Evolutionary conservation across 2,888 invertebrate species (phyloP).

Genomic region (Lasioglossum leucozonium): DNA sequence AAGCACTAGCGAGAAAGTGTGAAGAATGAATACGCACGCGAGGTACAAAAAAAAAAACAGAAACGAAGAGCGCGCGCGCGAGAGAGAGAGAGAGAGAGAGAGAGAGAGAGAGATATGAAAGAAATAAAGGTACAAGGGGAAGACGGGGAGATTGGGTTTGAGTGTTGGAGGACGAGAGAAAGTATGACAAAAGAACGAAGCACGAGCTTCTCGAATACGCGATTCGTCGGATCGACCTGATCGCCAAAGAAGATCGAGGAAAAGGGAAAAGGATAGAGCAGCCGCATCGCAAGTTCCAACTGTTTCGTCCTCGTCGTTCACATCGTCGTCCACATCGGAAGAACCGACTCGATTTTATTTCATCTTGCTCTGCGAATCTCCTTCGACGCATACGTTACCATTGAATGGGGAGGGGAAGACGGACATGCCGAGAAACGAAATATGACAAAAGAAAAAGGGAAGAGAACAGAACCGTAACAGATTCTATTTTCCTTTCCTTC

Average conservation of each 20-base stretch:
- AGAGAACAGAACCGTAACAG: not conserved
- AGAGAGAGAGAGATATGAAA: constrained; percentile 7
- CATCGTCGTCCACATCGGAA: constrained; percentile 27
- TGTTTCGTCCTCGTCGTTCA: constrained; percentile 45
- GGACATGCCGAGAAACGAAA: constrained; percentile 8
- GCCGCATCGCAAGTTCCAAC: constrained; percentile 10
- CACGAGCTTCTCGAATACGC: constrained; percentile 29
- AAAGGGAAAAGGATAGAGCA: constrained; percentile 42
- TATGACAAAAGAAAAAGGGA: not conserved
- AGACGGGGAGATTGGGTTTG: not conserved
- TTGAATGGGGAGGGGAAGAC: constrained; percentile 19
- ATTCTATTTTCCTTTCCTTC: not conserved
- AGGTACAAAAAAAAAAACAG: not conserved
- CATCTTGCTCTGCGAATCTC: constrained; percentile 45
- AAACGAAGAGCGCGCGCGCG: not conserved
- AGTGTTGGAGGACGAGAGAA: not conserved
- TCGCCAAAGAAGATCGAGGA: constrained; percentile 37
- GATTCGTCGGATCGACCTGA: constrained; percentile 35
- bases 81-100: not conserved
- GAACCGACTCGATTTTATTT: constrained; percentile 50
- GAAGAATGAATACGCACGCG: constrained; percentile 15
- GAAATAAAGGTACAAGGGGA: not conserved
- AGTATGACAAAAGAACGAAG: not conserved
- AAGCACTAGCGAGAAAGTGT: constrained; percentile 22
- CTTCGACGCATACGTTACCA: constrained; percentile 40